Evolutionary conservation across 2,797 vertebrate genomes (phyloP).

Genomic region (Gallirallus australis): DNA sequence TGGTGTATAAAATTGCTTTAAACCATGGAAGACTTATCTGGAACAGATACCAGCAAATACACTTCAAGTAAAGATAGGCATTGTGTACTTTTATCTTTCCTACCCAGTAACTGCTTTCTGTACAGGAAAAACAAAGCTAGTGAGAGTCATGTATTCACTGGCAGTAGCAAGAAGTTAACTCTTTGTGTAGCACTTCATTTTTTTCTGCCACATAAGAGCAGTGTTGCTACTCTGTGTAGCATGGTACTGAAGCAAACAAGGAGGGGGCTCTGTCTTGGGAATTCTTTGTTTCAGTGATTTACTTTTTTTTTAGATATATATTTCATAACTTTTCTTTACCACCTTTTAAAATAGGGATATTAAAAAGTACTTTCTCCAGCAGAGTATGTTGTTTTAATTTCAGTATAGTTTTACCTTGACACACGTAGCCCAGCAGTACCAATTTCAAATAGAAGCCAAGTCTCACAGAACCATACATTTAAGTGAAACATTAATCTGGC

Average conservation of each 20-base stretch:
- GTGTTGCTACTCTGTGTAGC: neutral
- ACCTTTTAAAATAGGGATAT: neutral
- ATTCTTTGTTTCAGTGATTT: neutral
- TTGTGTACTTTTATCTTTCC: neutral
- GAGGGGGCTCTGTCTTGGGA: neutral
- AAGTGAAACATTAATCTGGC: neutral
- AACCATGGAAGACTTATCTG: neutral
- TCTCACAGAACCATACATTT: neutral
- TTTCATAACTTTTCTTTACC: neutral
- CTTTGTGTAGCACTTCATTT: rapidly evolving
- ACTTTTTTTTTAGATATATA: neutral
- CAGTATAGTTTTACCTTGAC: neutral
- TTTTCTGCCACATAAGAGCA: neutral
- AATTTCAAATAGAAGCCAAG: neutral
- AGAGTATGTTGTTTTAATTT: neutral
- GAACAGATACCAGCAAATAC: neutral
- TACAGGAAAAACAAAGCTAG: neutral
- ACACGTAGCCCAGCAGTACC: neutral
- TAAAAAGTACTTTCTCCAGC: neutral
- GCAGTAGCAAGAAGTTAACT: neutral
- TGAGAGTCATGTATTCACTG: neutral
- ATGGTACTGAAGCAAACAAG: neutral
- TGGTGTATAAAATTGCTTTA: neutral
- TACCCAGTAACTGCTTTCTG: neutral
- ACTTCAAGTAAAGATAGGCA: neutral